Conservation (phyloP, 2,797 vertebrate species). For the Oreonectes daqikongensis region DNA sequence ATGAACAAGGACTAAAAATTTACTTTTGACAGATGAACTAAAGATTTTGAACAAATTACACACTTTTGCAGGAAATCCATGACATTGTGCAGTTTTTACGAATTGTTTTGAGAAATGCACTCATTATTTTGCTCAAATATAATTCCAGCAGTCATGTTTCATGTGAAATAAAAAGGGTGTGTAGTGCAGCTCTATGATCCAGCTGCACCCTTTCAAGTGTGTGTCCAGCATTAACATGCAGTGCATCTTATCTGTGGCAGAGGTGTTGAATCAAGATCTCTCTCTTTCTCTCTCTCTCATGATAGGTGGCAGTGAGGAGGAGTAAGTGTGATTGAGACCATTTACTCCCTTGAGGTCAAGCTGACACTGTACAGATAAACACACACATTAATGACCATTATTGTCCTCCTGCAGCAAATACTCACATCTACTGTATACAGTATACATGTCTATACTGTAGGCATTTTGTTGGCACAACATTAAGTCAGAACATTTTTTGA, state of each 20-base stretch:
- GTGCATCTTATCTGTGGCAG: slow-evolving; percentile 37
- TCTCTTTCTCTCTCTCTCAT: slow-evolving; percentile 50
- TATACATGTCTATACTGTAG: slow-evolving; percentile 46
- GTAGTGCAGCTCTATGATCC: slow-evolving; percentile 34
- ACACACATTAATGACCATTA: slow-evolving; percentile 69
- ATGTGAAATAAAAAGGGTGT: slow-evolving; percentile 68
- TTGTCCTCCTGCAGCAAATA: slow-evolving; percentile 33
- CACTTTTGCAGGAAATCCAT: too few relatives aligned
- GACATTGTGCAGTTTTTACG: too few relatives aligned
- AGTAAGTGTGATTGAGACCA: slow-evolving; percentile 79
- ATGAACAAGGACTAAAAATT: too few relatives aligned
- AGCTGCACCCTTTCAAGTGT: slow-evolving; percentile 69
- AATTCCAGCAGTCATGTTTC: slow-evolving; percentile 26
- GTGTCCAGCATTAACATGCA: slow-evolving; percentile 41
- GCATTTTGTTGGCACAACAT: neutral
- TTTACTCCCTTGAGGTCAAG: slow-evolving; percentile 72
- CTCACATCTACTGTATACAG: neutral
- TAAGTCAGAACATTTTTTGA: neutral
- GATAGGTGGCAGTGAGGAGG: slow-evolving; percentile 72
- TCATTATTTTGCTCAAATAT: too few relatives aligned
- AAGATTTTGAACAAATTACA: too few relatives aligned
- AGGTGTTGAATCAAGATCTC: slow-evolving; percentile 54
- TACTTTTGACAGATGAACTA: too few relatives aligned
- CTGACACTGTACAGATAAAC: slow-evolving; percentile 79
- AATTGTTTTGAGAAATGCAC: too few relatives aligned